phyloP scores from a whole-genome alignment of 2,113 vertebrate species.

The Eurypyga helias region DNA sequence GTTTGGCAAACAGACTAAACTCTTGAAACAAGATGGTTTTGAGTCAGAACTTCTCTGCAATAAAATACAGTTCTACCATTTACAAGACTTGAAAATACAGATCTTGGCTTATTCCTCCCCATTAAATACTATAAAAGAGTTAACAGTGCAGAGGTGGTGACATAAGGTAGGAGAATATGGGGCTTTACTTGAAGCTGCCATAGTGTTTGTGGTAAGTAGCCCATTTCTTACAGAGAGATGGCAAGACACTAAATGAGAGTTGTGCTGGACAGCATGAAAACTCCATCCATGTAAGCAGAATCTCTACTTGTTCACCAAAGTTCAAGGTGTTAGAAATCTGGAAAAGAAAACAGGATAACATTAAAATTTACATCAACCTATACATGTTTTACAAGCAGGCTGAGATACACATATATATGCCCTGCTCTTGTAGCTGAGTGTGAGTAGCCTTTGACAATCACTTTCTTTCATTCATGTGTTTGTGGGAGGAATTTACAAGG shows the following conservation, averaged over 20 bases:
- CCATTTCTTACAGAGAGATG: neutral
- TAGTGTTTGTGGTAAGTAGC: neutral
- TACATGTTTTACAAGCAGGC: neutral
- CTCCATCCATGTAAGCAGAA: neutral
- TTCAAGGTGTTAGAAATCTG: neutral
- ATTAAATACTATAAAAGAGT: neutral
- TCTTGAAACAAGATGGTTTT: slow-evolving; percentile 12
- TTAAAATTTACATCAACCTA: neutral
- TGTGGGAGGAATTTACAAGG: neutral
- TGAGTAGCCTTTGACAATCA: neutral
- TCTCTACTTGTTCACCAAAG: neutral
- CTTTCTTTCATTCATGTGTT: neutral
- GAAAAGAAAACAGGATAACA: neutral
- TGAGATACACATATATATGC: too few relatives aligned
- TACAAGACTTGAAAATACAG: neutral
- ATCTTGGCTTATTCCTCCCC: neutral
- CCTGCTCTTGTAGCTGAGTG: neutral
- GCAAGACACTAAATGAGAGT: neutral
- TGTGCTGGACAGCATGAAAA: neutral
- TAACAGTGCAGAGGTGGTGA: neutral
- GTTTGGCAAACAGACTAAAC: slow-evolving; percentile 36
- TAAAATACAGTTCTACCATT: neutral
- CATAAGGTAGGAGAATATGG: neutral
- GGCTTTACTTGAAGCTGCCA: neutral
- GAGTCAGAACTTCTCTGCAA: neutral